These are phyloP conservation scores for Dipus sagitta DNA, from an alignment of 2,797 vertebrate species.

Conservation along the genomic window DNA sequence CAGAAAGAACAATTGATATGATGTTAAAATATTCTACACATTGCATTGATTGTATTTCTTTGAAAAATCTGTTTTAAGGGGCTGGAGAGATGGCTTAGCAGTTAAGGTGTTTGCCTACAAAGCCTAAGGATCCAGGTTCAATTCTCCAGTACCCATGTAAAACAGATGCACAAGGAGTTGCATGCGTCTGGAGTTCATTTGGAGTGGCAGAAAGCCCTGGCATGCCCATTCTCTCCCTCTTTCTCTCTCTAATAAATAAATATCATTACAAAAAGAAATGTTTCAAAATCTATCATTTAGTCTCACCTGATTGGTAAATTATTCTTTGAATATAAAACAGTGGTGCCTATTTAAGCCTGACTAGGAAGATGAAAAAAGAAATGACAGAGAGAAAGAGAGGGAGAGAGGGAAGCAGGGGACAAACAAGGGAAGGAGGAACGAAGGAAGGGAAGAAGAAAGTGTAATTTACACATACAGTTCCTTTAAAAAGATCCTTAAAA, in stretches of 20 bases:
- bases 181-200: too few relatives aligned
- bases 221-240: too few relatives aligned
- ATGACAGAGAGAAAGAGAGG: not conserved
- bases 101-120: too few relatives aligned
- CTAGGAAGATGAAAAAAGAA: too few relatives aligned
- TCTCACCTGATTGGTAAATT: conserved; percentile 70
- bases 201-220: too few relatives aligned
- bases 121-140: too few relatives aligned
- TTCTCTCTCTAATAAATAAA: too few relatives aligned
- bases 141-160: too few relatives aligned
- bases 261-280: not conserved
- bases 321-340: conserved; percentile 69
- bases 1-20: not conserved
- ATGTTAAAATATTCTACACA: not conserved
- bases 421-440: not conserved
- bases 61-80: conserved; percentile 67
- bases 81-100: not conserved
- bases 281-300: conserved; percentile 66
- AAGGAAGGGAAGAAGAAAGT: conserved; percentile 48
- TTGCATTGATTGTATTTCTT: not conserved
- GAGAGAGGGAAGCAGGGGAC: not conserved
- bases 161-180: too few relatives aligned
- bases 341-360: conserved; percentile 72
- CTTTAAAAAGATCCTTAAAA: conserved; percentile 78
- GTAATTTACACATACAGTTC: conserved; percentile 55